A percentile compares a stretch with the other conserved stretches of the same genome.
phyloP scores from a whole-genome alignment of 2,797 vertebrate species.

The Emys orbicularis region DNA sequence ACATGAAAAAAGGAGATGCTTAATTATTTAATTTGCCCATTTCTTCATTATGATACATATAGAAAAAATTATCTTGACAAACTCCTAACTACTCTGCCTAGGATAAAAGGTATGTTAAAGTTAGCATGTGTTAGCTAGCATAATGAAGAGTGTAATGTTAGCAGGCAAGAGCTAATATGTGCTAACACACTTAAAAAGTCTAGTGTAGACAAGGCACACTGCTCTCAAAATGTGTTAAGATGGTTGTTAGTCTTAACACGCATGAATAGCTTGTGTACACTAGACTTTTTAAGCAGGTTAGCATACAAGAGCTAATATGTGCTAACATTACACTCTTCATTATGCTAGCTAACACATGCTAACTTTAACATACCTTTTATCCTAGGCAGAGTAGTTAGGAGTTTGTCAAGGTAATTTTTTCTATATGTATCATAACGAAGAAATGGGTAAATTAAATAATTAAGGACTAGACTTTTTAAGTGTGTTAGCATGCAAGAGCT shows the following conservation, averaged over 20 bases:
- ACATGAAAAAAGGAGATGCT: fast-evolving
- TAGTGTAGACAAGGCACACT: not conserved
- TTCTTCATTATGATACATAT: not conserved
- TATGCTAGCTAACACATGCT: not conserved
- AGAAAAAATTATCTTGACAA: not conserved
- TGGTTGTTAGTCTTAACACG: no score
- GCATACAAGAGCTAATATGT: no score
- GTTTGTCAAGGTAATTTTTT: not conserved
- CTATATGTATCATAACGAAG: not conserved
- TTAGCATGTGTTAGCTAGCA: not conserved
- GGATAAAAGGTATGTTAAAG: not conserved
- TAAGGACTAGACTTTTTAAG: not conserved
- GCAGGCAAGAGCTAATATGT: not conserved
- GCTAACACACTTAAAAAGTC: not conserved
- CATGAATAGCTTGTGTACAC: no score
- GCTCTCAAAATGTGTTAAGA: not conserved
- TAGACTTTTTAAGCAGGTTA: no score
- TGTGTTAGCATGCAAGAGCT: not conserved
- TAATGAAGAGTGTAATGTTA: not conserved
- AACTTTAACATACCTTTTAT: not conserved
- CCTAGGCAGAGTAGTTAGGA: slow-evolving; percentile 4
- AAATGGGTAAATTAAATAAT: not conserved
- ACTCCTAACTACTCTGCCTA: not conserved
- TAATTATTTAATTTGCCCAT: not conserved
- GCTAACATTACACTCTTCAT: not conserved